Evolutionary conservation across 1,140 invertebrate species (phyloP).

Genomic region (Neuroterus valhalla): DNA sequence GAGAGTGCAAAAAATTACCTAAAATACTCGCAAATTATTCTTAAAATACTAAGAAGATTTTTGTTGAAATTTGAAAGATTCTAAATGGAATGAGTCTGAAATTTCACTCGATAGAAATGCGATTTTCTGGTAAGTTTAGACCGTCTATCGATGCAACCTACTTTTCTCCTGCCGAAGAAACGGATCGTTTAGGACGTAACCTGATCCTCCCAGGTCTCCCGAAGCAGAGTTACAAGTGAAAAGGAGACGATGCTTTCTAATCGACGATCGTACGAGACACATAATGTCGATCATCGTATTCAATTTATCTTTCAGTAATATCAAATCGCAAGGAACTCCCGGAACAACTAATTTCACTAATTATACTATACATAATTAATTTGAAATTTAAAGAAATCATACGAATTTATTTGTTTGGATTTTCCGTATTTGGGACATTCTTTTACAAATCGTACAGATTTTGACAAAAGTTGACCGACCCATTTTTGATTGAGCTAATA

Average conservation of each 20-base stretch:
- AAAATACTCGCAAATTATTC: not conserved
- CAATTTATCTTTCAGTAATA: not conserved
- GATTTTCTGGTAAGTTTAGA: not conserved
- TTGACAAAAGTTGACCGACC: no score
- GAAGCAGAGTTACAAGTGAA: constrained; percentile 47
- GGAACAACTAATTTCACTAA: constrained; percentile 6
- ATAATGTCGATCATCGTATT: constrained; percentile 42
- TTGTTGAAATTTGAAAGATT: not conserved
- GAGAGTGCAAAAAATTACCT: not conserved
- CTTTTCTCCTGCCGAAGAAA: constrained; percentile 58
- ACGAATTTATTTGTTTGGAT: no score
- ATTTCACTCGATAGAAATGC: constrained; percentile 3
- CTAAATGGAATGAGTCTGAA: not conserved
- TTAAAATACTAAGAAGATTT: not conserved
- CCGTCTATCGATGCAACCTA: constrained; percentile 49
- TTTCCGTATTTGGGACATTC: no score
- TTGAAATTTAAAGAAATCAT: no score
- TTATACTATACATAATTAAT: no score
- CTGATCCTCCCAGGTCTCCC: constrained; percentile 45
- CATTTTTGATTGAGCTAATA: no score
- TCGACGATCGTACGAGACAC: constrained; percentile 49
- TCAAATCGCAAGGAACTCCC: not conserved
- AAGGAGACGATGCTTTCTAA: constrained; percentile 66
- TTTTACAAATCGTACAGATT: no score
- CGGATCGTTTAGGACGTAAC: constrained; percentile 59